These are phyloP conservation scores for Drosophila pseudotakahashii DNA, from an alignment of 2,888 invertebrate genomes.

Conservation along the genomic window DNA sequence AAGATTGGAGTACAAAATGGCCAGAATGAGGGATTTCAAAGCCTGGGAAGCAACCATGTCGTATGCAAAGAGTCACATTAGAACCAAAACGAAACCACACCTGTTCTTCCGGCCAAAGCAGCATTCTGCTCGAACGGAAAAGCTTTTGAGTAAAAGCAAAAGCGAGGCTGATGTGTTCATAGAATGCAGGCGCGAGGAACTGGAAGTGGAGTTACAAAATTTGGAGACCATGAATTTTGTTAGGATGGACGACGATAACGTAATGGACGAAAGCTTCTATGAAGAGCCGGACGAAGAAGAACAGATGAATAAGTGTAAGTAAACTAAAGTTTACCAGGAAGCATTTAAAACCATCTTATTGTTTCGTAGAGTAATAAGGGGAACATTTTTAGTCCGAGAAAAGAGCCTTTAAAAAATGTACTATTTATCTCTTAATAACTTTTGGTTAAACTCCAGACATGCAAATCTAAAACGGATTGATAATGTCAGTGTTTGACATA, in stretches of 20 bases:
- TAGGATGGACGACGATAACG: slow-evolving; percentile 54
- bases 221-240: slow-evolving; percentile 48
- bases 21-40: slow-evolving; percentile 93
- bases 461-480: background rate
- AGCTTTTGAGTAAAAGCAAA: slow-evolving; percentile 88
- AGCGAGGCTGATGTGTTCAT: slow-evolving; percentile 51
- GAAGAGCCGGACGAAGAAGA: slow-evolving; percentile 44
- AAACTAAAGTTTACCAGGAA: background rate
- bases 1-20: slow-evolving; percentile 95
- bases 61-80: slow-evolving; percentile 92
- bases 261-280: slow-evolving; percentile 47
- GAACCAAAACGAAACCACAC: slow-evolving; percentile 93
- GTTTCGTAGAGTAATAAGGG: background rate
- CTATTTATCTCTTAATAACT: background rate
- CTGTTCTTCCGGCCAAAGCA: slow-evolving; percentile 95
- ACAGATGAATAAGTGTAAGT: slow-evolving; percentile 39
- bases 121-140: slow-evolving; percentile 89
- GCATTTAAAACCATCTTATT: background rate
- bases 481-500: background rate
- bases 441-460: background rate
- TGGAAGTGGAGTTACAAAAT: slow-evolving; percentile 55
- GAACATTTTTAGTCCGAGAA: background rate
- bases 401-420: background rate
- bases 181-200: slow-evolving; percentile 48
- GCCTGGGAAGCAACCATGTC: slow-evolving; percentile 93